Evolutionary conservation across 2,888 invertebrate species (phyloP), one percentile per base, ranked within the genome.

Genomic region (Serripes groenlandicus): DNA sequence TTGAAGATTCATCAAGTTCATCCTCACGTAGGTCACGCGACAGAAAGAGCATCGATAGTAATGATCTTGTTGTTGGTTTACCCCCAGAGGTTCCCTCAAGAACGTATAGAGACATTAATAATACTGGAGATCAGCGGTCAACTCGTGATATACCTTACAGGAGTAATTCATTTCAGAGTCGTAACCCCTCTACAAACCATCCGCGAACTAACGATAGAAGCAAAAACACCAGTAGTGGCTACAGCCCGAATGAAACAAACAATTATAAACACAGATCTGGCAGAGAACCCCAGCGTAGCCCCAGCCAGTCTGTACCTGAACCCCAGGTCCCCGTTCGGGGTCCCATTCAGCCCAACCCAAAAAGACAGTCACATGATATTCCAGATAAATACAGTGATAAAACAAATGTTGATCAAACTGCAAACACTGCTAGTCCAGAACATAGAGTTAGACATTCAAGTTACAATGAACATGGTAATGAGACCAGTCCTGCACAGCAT

Each of bases 391-490:
- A 42, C 42, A 66, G 66, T 66, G 90, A 90, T 71, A 69, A 83
- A 70, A 32, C 60, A 21, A 35, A 49, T 23, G 49, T 30, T 72
- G 80, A 86, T 73, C 80, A 83, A 74, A 78, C 71, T 73, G 68
- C 74, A 18, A 78, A 58, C 35, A 34, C 72, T 21, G 60, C 85
- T 86, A 86, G 85, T 86, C 85, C 79, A 52, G 81, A 85, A 32
- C 69, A 66, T 18, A 78, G 78, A 73, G 66, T 75, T 30, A 58
- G 18, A 42, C 66, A 42, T 66, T 42, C 66, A 42, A 66, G 66
- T 66, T 37, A 26, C 23, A 68, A 34, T 64, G 62, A 66, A 9
- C 23, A 58, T 15, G 35, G 49, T 34, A 62, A 23, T 42, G 23
- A 34, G 7, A 66, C 26, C 28, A 54, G 21, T 30, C 52, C 30